Base-by-base conservation (phyloP, 1,140 invertebrate genomes). In the Colletes gigas region DNA sequence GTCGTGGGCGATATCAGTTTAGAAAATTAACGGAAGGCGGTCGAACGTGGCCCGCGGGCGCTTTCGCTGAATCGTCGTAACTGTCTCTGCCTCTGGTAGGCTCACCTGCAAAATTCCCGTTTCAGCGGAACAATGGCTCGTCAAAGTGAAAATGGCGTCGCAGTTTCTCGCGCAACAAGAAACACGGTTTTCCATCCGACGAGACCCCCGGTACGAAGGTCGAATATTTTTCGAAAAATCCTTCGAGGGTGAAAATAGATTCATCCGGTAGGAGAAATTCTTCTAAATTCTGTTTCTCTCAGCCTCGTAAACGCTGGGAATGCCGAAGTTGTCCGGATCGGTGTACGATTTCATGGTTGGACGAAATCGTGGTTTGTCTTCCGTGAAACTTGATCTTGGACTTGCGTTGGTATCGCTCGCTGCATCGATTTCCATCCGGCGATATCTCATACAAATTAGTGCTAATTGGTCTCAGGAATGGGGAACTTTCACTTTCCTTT, bases 331-430 rank as follows among this genome's bases (percentile, higher is more conserved):
- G 12, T n/a, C 17, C 19, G 52, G 19, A 41, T 5, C 19, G 41
- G 67, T 12, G 65, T 55, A 78, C 30, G 59, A 78, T 78, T 78
- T 78, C 77, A 78, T 47, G 60, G 60, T 39, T 73, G 69, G 60
- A 55, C 57, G 60, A 65, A 72, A 78, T 30, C 39, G 15, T 60
- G 19, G 12, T 3, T n/a, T 68, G 65, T 54, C 50, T 65, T 65
- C 69, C 69, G 69, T 50, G 69, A 73, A 78, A 78, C 77, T 78
- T 73, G 77, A 72, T 78, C 69, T 78, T 78, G 77, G 77, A 30
- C 50, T 65, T 67, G 75, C 68, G 67, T 55, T 41, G 17, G 70
- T 70, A 78, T 69, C 69, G 14, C 15, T n/a, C 50, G 50, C 19
- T 14, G 44, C 47, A 71, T 78, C 67, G 57, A 71, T 71, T 71